Evolutionary conservation across 64 coral and sea anemone genomes (phyloP).

Genomic region (Stylophora pistillata): DNA sequence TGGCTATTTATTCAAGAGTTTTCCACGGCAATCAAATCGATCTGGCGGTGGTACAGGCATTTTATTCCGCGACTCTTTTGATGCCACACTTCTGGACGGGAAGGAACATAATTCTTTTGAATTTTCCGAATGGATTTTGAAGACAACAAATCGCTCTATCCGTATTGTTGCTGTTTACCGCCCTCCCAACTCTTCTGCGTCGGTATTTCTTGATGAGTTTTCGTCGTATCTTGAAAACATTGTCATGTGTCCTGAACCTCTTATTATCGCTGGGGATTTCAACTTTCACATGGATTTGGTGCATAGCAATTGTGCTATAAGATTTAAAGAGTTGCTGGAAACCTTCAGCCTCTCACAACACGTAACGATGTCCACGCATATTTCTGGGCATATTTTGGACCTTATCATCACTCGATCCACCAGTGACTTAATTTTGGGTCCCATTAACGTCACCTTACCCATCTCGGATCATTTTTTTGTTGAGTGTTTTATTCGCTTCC

Average conservation of each 20-base stretch:
- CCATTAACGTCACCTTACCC: not conserved
- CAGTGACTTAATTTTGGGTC: slow-evolving; percentile 3
- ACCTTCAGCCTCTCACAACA: too few species aligned
- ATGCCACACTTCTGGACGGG: not conserved
- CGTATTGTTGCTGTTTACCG: not conserved
- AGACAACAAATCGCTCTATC: slow-evolving; percentile 2
- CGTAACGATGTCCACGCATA: not conserved
- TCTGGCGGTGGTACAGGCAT: slow-evolving; percentile 6
- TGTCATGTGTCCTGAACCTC: too few species aligned
- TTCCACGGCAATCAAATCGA: slow-evolving; percentile 2
- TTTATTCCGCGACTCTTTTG: not conserved
- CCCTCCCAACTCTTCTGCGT: slow-evolving; percentile 2
- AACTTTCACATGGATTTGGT: slow-evolving; percentile 25
- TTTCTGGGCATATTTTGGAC: not conserved
- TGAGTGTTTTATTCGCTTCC: not conserved
- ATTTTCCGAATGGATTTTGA: not conserved
- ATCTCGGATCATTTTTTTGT: not conserved
- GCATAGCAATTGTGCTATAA: slow-evolving; percentile 10
- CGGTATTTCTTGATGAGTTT: slow-evolving; percentile 12
- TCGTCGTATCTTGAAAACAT: too few species aligned
- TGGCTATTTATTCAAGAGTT: not conserved
- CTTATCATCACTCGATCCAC: slow-evolving; percentile 12
- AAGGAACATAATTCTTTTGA: slow-evolving; percentile 15
- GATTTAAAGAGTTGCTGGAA: slow-evolving; percentile 14
- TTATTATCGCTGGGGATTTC: not conserved